phyloP scores from a whole-genome alignment of 2,797 vertebrate species.

The Mormyrus proboscirostris region DNA sequence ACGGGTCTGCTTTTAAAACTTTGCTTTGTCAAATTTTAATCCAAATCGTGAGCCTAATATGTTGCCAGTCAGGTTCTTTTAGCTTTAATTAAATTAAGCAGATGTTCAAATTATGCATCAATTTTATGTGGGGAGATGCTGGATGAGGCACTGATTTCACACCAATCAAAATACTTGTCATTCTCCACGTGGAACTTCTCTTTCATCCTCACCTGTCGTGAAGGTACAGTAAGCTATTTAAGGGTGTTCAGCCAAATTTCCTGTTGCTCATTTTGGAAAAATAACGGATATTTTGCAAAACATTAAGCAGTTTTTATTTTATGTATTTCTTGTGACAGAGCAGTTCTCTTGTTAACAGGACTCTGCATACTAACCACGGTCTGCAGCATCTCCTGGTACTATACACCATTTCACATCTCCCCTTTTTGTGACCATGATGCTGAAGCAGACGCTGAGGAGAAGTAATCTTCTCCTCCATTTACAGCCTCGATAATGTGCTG shows the following conservation, averaged over 20 bases:
- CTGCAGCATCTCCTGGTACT: slow-evolving; percentile 4
- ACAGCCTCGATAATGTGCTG: slow-evolving; percentile 34
- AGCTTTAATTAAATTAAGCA: slow-evolving; percentile 21
- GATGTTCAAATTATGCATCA: slow-evolving; percentile 28
- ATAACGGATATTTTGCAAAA: background rate
- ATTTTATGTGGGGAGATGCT: slow-evolving; percentile 9
- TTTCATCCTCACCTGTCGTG: slow-evolving; percentile 13
- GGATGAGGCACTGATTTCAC: slow-evolving; percentile 27
- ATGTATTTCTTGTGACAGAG: background rate
- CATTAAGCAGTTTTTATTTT: background rate
- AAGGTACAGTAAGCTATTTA: slow-evolving; percentile 10
- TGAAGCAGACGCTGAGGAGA: slow-evolving; percentile 29
- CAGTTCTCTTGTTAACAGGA: background rate
- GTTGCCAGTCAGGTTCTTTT: background rate
- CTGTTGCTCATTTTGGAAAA: slow-evolving; percentile 15
- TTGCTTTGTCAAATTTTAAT: background rate
- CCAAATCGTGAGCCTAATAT: background rate
- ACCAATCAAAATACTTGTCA: slow-evolving; percentile 16
- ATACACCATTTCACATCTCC: slow-evolving; percentile 8
- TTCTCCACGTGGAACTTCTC: slow-evolving; percentile 15
- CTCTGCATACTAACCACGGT: slow-evolving; percentile 10
- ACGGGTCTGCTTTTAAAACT: background rate
- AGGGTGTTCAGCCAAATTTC: slow-evolving; percentile 22
- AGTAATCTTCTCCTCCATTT: slow-evolving; percentile 33
- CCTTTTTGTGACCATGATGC: slow-evolving; percentile 30